Base-by-base conservation (phyloP, 2,797 vertebrate species). In the Lithobates sylvaticus region DNA sequence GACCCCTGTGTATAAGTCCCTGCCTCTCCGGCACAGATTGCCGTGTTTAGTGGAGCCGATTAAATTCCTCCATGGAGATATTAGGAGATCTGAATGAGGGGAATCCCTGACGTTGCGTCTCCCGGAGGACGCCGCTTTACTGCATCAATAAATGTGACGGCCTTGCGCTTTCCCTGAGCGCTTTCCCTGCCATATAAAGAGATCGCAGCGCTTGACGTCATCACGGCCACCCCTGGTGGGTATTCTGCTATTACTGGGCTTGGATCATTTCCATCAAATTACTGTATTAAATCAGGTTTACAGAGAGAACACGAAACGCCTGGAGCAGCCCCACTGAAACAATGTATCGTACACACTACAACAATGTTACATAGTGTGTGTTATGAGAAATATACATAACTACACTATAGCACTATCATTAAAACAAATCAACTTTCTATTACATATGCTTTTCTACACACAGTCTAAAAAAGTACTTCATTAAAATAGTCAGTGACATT, bases 11-110 rank as follows among this genome's bases (percentile, higher is more conserved):
- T 54, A 54, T 1, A 18, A 54, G 3, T 18, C 16, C 16, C 50
- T 54, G 50, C 50, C 50, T 4, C 15, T 54, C 50, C 50, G 16
- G 15, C 50, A 54, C n/a, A 67, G 18, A n/a, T 23, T 78, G 21
- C 29, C 2, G 0, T 15, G 61, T 16, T 61, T 61, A 61, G 58
- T 65, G 61, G n/a, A 78, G 76, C 58, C 26, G 36, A 67, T 42
- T 67, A 26, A 65, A 78, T 3, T 42, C 23, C 61, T 27, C 76
- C 36, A 6, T 27, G 6, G 61, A 42, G 76, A 42, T 6, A 42
- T 67, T 65, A 65, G 29, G 32, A 36, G 32, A 26, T 42, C 34
- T 78, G 21, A 78, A 67, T 42, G 71, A 67, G 64, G 64, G 76
- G 76, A n/a, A 78, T 64, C 64, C 61, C 23, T 78, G 61, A 44